These are phyloP conservation scores for Vipera latastei DNA, from an alignment of 2,797 vertebrate species.

Conservation along the genomic window DNA sequence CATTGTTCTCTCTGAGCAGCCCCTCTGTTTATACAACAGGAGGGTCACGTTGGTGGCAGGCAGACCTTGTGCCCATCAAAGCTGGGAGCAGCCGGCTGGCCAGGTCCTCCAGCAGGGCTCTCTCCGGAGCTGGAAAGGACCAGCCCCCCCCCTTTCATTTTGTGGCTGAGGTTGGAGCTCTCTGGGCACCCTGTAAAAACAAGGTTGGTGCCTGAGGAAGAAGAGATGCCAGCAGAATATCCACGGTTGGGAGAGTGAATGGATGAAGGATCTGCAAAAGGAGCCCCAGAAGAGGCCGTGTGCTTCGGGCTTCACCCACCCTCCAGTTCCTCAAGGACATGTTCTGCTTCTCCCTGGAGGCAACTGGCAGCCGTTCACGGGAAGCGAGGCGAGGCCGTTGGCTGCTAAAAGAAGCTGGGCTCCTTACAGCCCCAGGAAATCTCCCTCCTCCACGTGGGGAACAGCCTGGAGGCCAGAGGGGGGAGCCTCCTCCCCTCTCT, in stretches of 20 bases:
- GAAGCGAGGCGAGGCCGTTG: not conserved
- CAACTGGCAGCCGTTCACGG: not conserved
- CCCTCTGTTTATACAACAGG: slow-evolving; percentile 5
- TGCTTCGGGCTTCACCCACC: not conserved
- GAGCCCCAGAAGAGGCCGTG: not conserved
- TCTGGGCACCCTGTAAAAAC: not conserved
- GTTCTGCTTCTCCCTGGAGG: not conserved
- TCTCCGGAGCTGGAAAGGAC: accelerated
- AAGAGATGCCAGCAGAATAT: not conserved
- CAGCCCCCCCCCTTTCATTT: not conserved
- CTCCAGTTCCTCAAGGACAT: not conserved
- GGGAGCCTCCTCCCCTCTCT: not conserved
- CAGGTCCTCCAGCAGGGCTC: not conserved
- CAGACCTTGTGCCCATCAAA: not conserved
- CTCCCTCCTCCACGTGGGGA: not conserved
- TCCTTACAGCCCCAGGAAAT: not conserved
- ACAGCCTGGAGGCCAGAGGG: not conserved
- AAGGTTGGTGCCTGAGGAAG: not conserved
- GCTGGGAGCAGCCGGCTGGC: not conserved
- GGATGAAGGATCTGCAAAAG: not conserved
- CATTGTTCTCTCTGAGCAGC: not conserved
- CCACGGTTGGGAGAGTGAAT: not conserved
- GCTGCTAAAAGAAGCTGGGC: not conserved
- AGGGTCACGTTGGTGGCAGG: not conserved
- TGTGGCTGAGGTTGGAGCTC: not conserved